Evolutionary conservation across 2,888 invertebrate genomes (phyloP), one percentile per base, ranked within the genome.

Genomic region (Apamea monoglypha): DNA sequence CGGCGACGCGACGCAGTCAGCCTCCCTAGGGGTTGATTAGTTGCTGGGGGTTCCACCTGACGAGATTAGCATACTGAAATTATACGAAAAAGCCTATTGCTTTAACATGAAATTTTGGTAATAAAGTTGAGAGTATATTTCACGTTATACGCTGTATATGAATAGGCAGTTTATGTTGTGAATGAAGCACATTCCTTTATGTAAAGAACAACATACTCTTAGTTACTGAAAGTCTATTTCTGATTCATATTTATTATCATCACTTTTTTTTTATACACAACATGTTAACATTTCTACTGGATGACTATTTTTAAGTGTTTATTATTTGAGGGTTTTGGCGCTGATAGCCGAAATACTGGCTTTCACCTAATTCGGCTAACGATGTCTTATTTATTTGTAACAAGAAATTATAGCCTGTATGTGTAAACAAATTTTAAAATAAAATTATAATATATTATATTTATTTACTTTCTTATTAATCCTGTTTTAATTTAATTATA

Each of bases 51-150:
- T 90, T 89, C 91, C 92, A 92, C 91, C 90, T 92, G 91, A 90
- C 90, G 88, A 91, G 92, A 94, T 94, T 94, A 92, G 92, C 92
- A 93, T 94, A 94, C 92, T 93, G 92, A 94, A 94, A 94, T 94
- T 93, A 91, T 91, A 91, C 90, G 84, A 90, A 91, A 90, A 91
- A 85, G 85, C 85, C 88, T 85, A 87, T 85, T 87, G 87, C 89
- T 85, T 90, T 88, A 86, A 88, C 85, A 86, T 86, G 80, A 86
- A 86, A 89, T 88, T 86, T 85, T 70, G 61, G 82, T 77, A 82
- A 84, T 87, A 86, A 84, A 84, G 81, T 86, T 84, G 81, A 72
- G 79, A 80, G 78, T 81, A 79, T 84, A 84, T 86, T 77, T 71
- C 78, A 82, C 75, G 67, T 74, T 74, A 74, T 44, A 80, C 63